Evolutionary conservation across 2,797 vertebrate species (phyloP).

Genomic region (Gephyroberyx darwinii): DNA sequence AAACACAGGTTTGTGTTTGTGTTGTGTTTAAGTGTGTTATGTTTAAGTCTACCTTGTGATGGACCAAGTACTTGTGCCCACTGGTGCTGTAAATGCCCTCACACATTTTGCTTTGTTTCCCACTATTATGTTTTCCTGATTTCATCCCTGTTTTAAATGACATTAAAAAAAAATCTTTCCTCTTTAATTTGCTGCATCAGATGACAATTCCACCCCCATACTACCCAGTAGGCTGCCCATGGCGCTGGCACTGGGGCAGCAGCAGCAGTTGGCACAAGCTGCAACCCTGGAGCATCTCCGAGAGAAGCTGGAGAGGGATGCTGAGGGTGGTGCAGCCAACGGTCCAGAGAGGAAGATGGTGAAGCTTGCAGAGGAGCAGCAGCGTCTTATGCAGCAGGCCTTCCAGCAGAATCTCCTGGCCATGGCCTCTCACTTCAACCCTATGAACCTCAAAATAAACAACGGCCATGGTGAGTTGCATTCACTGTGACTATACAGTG

Average conservation of each 20-base stretch:
- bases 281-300: conserved; percentile 90
- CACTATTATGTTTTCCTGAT: too few relatives aligned
- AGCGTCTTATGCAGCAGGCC: conserved; percentile 94
- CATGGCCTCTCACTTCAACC: conserved; percentile 88
- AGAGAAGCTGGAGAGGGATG: conserved; percentile 86
- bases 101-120: too few relatives aligned
- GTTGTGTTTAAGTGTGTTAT: neutral
- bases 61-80: neutral
- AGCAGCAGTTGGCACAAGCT: conserved; percentile 78
- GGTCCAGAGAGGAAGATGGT: conserved; percentile 89
- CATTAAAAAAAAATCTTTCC: neutral
- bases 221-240: conserved; percentile 84
- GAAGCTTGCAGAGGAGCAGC: conserved; percentile 89
- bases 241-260: conserved; percentile 82
- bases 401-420: conserved; percentile 93
- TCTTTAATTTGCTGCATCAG: conserved; percentile 61
- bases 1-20: conserved; percentile 62
- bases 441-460: conserved; percentile 75
- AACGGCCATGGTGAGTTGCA: conserved; percentile 72
- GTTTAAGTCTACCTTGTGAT: too few relatives aligned
- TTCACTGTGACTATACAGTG: neutral
- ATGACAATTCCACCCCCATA: conserved; percentile 82
- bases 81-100: too few relatives aligned
- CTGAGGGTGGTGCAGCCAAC: conserved; percentile 65
- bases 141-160: neutral